Base-by-base conservation (phyloP, 2,797 vertebrate species). In the Steatocranus sp. region DNA sequence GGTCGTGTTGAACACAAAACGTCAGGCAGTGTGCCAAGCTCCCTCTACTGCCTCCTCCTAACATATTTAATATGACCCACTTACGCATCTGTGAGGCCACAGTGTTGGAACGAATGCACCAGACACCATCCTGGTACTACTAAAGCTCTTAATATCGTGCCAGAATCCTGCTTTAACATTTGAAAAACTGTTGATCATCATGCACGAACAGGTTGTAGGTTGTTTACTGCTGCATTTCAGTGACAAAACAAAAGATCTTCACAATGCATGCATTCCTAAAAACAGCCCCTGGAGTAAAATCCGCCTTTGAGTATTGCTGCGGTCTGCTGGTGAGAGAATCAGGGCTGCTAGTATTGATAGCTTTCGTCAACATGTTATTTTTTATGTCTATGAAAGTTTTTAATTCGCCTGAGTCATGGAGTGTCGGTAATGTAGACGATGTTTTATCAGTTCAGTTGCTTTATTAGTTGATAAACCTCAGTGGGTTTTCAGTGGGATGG, bases 31-130 rank as follows among this genome's bases (percentile, higher is more conserved):
- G 30, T 78, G 86, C 87, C 90, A 80, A 38, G 50, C 50, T 68
- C 38, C 25, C 15, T 78, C 43, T 68, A 38, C 76, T 51, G 75
- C n/a, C 50, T 82, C 15, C 53, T 46, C 6, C 61, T 36, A 18
- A 77, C 46, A 54, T 61, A 73, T 81, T 66, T 83, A 77, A 80
- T 70, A 81, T 91, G 88, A 92, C 89, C 88, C 54, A 93, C 84
- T 93, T 91, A 83, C 66, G 87, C 86, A 91, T 91, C 88, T 93
- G 86, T 77, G 73, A 85, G 73, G 75, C 53, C 76, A 70, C 58
- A 46, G n/a, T 3, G 11, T 80, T 79, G 56, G 36, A 70, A 80
- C 11, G 3, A 75, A 76, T 66, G 53, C 73, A 50, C 50, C 74
- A 70, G 34, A 32, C 32, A 27, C 36, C 61, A 81, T 58, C 58